Evolutionary conservation across 2,888 invertebrate species (phyloP), one percentile per base, ranked within the genome.

Genomic region (Drosophila recens): DNA sequence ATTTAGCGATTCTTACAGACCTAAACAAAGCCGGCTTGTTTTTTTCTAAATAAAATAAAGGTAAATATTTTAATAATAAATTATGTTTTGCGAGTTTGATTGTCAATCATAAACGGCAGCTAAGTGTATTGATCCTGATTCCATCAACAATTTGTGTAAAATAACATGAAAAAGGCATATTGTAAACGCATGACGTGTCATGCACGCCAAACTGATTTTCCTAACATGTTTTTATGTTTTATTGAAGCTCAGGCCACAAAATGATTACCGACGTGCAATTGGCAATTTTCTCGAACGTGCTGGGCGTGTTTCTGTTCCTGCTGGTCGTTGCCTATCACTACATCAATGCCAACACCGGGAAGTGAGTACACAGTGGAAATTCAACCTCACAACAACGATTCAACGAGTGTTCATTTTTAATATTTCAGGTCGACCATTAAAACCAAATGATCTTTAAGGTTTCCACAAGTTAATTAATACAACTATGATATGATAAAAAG

Each of bases 211-310:
- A 40, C 1, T 13, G 17, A 49, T 23, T 54, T 20, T 67, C 36
- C 51, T 66, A 58, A 67, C 52, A n/a, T n/a, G 36, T 43, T 67
- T 42, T 15, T 63, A 42, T 68, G 42, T 57, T 46, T 46, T 38
- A 27, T 13, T 43, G n/a, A 53, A 57, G 15, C 43, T n/a, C 34
- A 38, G 56, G 38, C 64, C 68, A 4, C 68, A 89, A 84, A 87
- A 99, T 99, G 99, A 98, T 99, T 82, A 98, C 98, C 1, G 99
- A 99, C 92, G 96, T 99, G 45, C 99, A 99, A 93, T 93, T 99
- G 82, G 98, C 98, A 0, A 96, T 99, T 66, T 98, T 99, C 93
- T 97, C 98, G 79, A 99, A 99, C 93, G 96, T 98, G 75, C 93
- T 99, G 78, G 99, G 99, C 77, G 98, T 99, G 3, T 96, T 97